phyloP scores from a whole-genome alignment of 2,888 invertebrate species.

The Dysmachus trigonus region DNA sequence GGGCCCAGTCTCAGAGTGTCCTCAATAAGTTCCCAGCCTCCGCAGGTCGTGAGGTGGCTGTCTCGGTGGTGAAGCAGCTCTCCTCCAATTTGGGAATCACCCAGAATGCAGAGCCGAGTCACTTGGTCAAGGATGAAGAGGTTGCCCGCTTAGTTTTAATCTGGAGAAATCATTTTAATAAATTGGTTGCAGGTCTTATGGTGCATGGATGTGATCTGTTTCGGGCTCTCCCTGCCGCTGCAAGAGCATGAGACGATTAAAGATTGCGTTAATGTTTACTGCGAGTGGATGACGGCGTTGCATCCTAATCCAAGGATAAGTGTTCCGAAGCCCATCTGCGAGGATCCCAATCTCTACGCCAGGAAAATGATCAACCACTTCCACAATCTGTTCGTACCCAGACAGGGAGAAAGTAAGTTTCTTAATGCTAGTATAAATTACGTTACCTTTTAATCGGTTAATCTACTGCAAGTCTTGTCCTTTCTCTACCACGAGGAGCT shows the following conservation, averaged over 20 bases:
- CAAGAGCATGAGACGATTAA: slow-evolving; percentile 93
- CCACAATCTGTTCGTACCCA: slow-evolving; percentile 92
- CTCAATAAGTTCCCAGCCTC: slow-evolving; percentile 70
- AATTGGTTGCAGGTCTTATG: slow-evolving; percentile 75
- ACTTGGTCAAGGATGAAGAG: slow-evolving; percentile 84
- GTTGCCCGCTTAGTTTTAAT: slow-evolving; percentile 63
- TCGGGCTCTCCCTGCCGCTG: slow-evolving; percentile 88
- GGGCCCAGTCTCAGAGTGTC: slow-evolving; percentile 67
- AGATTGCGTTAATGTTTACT: slow-evolving; percentile 96
- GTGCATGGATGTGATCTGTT: slow-evolving; percentile 89
- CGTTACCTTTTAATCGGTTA: slow-evolving; percentile 53
- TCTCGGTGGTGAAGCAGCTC: slow-evolving; percentile 71
- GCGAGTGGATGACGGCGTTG: slow-evolving; percentile 93
- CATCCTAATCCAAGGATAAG: slow-evolving; percentile 84
- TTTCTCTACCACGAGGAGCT: slow-evolving; percentile 88
- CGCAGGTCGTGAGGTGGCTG: slow-evolving; percentile 71
- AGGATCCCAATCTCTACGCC: slow-evolving; percentile 90
- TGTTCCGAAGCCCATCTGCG: slow-evolving; percentile 87
- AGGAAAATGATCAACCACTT: slow-evolving; percentile 91
- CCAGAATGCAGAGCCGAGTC: slow-evolving; percentile 84
- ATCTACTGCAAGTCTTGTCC: slow-evolving; percentile 82
- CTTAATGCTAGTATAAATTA: slow-evolving; percentile 9
- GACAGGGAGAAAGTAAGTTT: slow-evolving; percentile 88
- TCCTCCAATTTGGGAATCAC: slow-evolving; percentile 74
- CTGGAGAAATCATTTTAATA: background rate